Percentiles rank a stretch among this genome's conserved stretches.
phyloP scores from a whole-genome alignment of 2,113 vertebrate species.

The Isichthys henryi region DNA sequence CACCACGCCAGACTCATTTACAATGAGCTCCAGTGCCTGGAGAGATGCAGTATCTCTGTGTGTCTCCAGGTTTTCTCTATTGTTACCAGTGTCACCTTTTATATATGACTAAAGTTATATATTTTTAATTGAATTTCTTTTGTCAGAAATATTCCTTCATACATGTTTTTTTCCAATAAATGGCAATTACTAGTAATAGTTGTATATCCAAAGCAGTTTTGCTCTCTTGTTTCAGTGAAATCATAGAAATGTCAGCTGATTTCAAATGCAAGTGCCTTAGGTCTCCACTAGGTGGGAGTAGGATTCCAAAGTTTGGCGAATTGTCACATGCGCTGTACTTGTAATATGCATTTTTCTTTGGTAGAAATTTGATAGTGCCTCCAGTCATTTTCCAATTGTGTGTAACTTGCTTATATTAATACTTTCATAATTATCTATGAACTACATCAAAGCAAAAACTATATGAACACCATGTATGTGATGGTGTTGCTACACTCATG shows the following conservation, averaged over 20 bases:
- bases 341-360: neutral
- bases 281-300: constrained; percentile 17
- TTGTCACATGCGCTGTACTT: neutral
- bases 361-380: neutral
- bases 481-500: neutral
- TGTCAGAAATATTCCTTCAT: neutral
- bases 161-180: neutral
- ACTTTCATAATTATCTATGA: neutral
- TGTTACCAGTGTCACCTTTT: neutral
- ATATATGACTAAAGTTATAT: neutral
- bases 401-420: neutral
- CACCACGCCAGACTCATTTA: constrained; percentile 27
- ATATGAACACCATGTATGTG: neutral
- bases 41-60: neutral
- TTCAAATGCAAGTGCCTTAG: neutral
- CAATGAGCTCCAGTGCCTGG: constrained; percentile 24
- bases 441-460: neutral
- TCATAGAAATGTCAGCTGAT: neutral
- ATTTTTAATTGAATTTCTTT: neutral
- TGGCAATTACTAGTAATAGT: neutral
- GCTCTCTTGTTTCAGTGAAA: neutral
- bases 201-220: neutral
- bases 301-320: neutral
- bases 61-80: neutral
- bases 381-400: neutral